Conservation (phyloP, 2,113 vertebrate genomes). For the Symphodus melops region DNA sequence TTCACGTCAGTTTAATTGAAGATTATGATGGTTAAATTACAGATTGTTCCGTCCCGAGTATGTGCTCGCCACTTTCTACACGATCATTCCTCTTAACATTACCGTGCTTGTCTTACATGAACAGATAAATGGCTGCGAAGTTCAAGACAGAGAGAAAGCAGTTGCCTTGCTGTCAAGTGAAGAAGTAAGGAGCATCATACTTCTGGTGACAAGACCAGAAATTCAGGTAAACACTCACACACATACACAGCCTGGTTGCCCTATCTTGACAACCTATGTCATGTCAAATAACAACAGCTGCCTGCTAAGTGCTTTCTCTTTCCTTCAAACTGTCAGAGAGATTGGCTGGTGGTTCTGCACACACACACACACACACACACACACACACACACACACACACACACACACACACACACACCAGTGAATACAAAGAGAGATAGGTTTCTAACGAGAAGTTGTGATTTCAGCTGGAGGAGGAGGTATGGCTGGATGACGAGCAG, state of each 20-base stretch:
- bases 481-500: constrained; percentile 96
- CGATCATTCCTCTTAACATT: constrained; percentile 7
- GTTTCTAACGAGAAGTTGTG: constrained; percentile 59
- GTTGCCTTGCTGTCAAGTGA: constrained; percentile 92
- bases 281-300: constrained; percentile 56
- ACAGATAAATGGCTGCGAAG: constrained; percentile 96
- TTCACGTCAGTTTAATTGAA: constrained; percentile 9
- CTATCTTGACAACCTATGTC: constrained; percentile 47
- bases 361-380: constrained; percentile 22
- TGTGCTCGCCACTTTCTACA: not conserved
- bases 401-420: not conserved
- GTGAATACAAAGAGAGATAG: constrained; percentile 6
- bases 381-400: not conserved
- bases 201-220: constrained; percentile 93
- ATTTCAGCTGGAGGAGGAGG: constrained; percentile 92
- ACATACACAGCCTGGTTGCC: constrained; percentile 16
- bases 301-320: constrained; percentile 34
- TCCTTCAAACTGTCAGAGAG: constrained; percentile 34
- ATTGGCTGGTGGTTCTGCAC: constrained; percentile 62
- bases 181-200: constrained; percentile 88
- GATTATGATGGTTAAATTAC: constrained; percentile 6
- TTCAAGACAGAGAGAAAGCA: constrained; percentile 92
- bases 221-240: constrained; percentile 85
- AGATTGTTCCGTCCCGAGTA: not conserved
- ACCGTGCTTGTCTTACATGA: constrained; percentile 77